Conservation (phyloP, 2,888 invertebrate species). For the Cheilosia variabilis region DNA sequence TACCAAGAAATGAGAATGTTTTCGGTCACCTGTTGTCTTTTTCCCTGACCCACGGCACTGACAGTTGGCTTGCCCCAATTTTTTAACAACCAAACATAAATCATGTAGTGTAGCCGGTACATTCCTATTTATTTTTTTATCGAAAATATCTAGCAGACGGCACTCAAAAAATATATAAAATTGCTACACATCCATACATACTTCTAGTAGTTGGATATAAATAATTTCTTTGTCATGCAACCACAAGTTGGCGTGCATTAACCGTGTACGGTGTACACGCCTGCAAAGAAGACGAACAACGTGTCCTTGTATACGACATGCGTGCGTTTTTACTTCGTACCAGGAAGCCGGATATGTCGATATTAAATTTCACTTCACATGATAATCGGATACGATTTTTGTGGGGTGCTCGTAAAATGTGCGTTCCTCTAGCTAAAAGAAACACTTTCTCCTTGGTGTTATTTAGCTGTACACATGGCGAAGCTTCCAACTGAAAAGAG, state of each 20-base stretch:
- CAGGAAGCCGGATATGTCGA: constrained; percentile 46
- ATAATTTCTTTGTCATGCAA: neutral
- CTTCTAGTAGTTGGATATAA: neutral
- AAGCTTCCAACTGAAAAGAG: constrained; percentile 16
- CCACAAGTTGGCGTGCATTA: constrained; percentile 12
- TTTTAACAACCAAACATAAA: constrained; percentile 2
- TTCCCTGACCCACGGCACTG: constrained; percentile 25
- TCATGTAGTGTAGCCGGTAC: neutral
- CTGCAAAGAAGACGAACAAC: neutral
- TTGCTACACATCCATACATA: neutral
- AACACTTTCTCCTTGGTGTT: constrained; percentile 7
- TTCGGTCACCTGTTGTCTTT: neutral
- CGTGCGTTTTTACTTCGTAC: constrained; percentile 19
- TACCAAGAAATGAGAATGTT: neutral
- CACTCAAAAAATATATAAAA: constrained; percentile 18
- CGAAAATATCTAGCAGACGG: constrained; percentile 23
- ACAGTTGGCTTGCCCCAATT: constrained; percentile 22
- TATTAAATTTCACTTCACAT: constrained; percentile 39
- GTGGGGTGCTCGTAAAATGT: neutral
- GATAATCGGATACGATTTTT: constrained; percentile 25
- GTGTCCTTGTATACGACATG: constrained; percentile 10
- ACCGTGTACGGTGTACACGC: neutral
- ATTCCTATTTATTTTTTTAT: neutral
- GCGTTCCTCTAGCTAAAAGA: neutral
- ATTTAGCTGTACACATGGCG: neutral